These are phyloP conservation scores for Corythoichthys haematopterus DNA, from an alignment of 2,113 vertebrate species.

Conservation along the genomic window DNA sequence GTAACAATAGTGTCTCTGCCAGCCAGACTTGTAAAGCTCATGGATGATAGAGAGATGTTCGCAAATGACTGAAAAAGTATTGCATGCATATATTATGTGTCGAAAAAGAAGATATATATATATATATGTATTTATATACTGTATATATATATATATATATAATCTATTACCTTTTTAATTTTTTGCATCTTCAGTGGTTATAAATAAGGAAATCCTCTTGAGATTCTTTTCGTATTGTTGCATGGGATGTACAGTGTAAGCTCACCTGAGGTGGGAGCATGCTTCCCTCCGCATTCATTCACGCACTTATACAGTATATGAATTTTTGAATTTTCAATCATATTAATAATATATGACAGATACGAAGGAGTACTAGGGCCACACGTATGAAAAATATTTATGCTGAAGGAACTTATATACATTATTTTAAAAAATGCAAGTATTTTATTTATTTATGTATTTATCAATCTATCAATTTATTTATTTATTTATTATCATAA, in stretches of 20 bases:
- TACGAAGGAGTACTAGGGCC: background rate
- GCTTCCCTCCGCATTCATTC: conserved; percentile 53
- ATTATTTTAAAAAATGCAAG: background rate
- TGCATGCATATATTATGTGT: conserved; percentile 98
- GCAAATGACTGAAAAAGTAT: conserved; percentile 80
- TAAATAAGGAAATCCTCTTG: conserved; percentile 76
- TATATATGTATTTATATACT: background rate
- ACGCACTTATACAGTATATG: background rate
- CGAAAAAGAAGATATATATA: conserved; percentile 56
- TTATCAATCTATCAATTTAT: too few species aligned
- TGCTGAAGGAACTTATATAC: background rate
- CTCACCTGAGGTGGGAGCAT: conserved; percentile 69
- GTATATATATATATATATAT: conserved; percentile 41
- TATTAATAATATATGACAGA: background rate
- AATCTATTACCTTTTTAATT: conserved; percentile 75
- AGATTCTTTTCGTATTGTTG: conserved; percentile 73
- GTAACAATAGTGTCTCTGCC: conserved; percentile 79
- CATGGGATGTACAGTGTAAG: conserved; percentile 73
- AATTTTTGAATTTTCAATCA: conserved; percentile 9
- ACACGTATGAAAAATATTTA: background rate
- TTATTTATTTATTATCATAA: background rate
- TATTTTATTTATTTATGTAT: too few species aligned
- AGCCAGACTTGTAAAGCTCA: conserved; percentile 77
- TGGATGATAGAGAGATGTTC: conserved; percentile 74
- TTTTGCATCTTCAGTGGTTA: conserved; percentile 83